phyloP scores from a whole-genome alignment of 2,888 invertebrate species.

The Tipula unca region DNA sequence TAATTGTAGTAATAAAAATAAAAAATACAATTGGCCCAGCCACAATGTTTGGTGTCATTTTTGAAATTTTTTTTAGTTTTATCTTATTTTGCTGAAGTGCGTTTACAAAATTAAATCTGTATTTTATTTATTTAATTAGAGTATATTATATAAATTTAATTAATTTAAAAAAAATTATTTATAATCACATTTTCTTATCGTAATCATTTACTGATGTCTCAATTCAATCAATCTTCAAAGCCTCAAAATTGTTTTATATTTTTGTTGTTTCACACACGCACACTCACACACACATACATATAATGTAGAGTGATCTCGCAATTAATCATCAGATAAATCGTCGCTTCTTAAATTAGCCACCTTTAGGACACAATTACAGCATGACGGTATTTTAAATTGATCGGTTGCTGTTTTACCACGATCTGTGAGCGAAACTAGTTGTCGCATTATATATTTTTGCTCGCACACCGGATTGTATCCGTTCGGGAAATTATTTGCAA shows the following conservation, averaged over 20 bases:
- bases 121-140: background rate
- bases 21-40: background rate
- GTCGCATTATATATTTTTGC: conserved; percentile 50
- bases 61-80: background rate
- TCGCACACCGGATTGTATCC: conserved; percentile 48
- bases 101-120: background rate
- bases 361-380: conserved; percentile 57
- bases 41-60: background rate
- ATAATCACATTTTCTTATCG: background rate
- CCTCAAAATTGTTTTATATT: background rate
- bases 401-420: conserved; percentile 41
- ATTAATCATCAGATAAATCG: background rate
- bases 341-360: background rate
- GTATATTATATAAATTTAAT: background rate
- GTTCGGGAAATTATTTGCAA: conserved; percentile 42
- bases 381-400: conserved; percentile 58
- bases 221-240: background rate
- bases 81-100: background rate
- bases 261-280: background rate
- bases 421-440: conserved; percentile 46
- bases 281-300: background rate
- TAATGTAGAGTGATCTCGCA: too few species aligned
- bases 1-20: background rate
- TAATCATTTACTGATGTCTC: background rate
- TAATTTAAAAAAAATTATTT: background rate